Evolutionary conservation across 2,113 vertebrate genomes (phyloP), one percentile per base, ranked within the genome.

Genomic region (Chloroceryle aenea): DNA sequence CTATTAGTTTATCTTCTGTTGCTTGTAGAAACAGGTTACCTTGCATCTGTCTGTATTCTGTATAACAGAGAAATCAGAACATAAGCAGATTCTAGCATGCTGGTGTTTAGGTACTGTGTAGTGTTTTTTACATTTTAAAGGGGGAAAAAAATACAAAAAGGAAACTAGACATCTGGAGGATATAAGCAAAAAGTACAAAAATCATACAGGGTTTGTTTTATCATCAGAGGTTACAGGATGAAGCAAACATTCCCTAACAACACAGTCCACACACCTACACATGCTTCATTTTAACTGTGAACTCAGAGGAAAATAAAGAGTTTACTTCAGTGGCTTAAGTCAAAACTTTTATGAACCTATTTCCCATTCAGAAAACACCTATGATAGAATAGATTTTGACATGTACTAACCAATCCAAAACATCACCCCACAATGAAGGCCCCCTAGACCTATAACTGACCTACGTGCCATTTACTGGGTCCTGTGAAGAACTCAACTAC

Each of bases 361-460:
- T 76, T 61, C 36, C 12, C 4, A 2, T 42, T 73, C 69, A 73
- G 45, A 75, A 78, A 40, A 71, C 40, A 7, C 30, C 26, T 43
- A 32, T 20, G 30, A 14, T 26, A 34, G 7, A 74, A 55, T 29
- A 72, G 34, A 73, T 80, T 74, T 38, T 84, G 10, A 67, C 34
- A 43, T 16, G 11, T 4, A 53, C n/a, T 19, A 79, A 50, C 22
- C 27, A 30, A 68, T 40, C 16, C 34, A 63, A 85, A 93, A 74
- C 11, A 61, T 10, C 0, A 0, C 22, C 13, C 32, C 72, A 22
- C 52, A 58, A 14, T 1, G 0, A 89, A 91, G 19, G 30, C 53
- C 22, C 52, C 85, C 85, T 58, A 73, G 61, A 66, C 12, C 66
- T 59, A 21, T 15, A 81, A 66, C 3, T 68, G 55, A 43, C 34